Evolutionary conservation across 2,888 invertebrate species (phyloP), one percentile per base, ranked within the genome.

Genomic region (Dasypogon diadema): DNA sequence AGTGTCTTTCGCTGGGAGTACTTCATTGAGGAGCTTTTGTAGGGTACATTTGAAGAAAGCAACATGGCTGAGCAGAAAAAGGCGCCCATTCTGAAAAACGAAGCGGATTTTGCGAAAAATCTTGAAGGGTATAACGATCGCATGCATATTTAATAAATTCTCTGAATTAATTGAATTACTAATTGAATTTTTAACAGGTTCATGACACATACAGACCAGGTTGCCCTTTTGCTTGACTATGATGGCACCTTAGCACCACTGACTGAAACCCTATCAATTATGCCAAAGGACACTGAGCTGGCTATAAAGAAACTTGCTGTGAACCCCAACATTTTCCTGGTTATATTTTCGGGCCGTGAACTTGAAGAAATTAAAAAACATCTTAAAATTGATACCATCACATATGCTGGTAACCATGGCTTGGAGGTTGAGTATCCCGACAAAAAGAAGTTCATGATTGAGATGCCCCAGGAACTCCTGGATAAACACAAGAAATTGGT

Each of bases 191-290:
- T 75, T 4, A 22, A 24, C 51, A 85, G 85, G 79, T 85, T 85
- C 80, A 83, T 92, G 80, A 90, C 91, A 75, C 89, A 90, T 65
- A 88, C 89, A 22, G 90, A 92, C 83, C 91, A 92, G 84, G 84
- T 93, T 81, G 92, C 91, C 0, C 85, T 93, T 48, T 83, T 92
- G 18, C 85, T 93, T 82, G 93, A 93, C 83, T 93, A 92, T 82
- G 93, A 93, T 84, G 93, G 93, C 78, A 93, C 93, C 37, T 85
- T 93, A 79, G 92, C 93, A 2, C 92, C 92, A 1, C 89, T 93
- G 63, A 92, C 92, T 42, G 91, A 92, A 34, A 92, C 92, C 85
- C 80, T 85, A 55, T 85, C 85, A n/a, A 81, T 84, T n/a, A 85
- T 85, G 85, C 93, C 93, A 54, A 92, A 92, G 84, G 87, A 92